A percentile compares a stretch with the other conserved stretches of the same genome.
Evolutionary conservation across 2,888 invertebrate genomes (phyloP).

Genomic region (Nomada flava): DNA sequence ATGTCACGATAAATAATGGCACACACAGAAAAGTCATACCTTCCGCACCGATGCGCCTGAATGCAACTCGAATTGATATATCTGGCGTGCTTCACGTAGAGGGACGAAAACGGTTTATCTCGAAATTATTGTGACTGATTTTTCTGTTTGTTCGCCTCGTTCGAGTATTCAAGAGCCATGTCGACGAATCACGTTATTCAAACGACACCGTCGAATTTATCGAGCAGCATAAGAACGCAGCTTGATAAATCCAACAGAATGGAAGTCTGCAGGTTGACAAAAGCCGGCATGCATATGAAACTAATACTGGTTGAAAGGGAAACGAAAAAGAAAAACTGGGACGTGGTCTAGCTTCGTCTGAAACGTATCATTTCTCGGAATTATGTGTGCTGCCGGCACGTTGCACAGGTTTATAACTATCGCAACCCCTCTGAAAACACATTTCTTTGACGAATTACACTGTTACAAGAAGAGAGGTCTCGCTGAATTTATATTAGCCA

Average conservation of each 20-base stretch:
- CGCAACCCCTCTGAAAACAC: not conserved
- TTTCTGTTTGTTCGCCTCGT: not conserved
- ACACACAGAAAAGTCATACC: not conserved
- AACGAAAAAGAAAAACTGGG: slow-evolving; percentile 44
- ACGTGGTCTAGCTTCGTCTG: slow-evolving; percentile 1
- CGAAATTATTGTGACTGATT: not conserved
- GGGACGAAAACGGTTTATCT: slow-evolving; percentile 2
- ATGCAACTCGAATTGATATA: slow-evolving; percentile 10
- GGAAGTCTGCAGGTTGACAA: slow-evolving; percentile 35
- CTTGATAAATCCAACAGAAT: slow-evolving; percentile 13
- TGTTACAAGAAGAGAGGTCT: not conserved
- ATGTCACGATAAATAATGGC: not conserved
- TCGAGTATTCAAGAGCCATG: not conserved
- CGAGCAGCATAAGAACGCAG: slow-evolving; percentile 12
- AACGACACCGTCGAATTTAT: slow-evolving; percentile 18
- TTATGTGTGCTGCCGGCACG: slow-evolving; percentile 7
- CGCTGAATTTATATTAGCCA: not conserved
- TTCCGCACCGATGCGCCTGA: not conserved
- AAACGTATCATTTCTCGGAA: slow-evolving; percentile 11
- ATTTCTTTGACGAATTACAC: slow-evolving; percentile 1
- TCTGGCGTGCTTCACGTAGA: not conserved
- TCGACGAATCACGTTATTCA: slow-evolving; percentile 21
- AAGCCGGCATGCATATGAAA: not conserved
- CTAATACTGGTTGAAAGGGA: slow-evolving; percentile 5
- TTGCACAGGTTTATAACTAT: not conserved